These are phyloP conservation scores for Formica selysi DNA, from an alignment of 1,140 invertebrate genomes.

Conservation along the genomic window DNA sequence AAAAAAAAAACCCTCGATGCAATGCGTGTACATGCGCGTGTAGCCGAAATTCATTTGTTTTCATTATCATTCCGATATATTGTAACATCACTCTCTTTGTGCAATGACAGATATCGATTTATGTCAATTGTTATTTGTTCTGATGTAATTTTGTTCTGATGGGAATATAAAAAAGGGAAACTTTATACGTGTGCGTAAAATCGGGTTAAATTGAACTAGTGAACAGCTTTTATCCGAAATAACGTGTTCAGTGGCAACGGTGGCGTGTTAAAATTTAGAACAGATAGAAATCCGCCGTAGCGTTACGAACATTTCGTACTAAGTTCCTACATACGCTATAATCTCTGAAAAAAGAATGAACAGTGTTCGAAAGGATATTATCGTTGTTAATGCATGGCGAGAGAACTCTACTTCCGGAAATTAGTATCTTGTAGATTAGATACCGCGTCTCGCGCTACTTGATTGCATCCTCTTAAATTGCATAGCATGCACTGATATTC, in stretches of 20 bases:
- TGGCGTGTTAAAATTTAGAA: background rate
- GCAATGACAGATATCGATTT: background rate
- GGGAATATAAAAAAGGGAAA: background rate
- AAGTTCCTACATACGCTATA: background rate
- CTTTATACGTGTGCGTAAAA: background rate
- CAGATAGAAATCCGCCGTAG: background rate
- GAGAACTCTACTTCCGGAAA: background rate
- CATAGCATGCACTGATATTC: background rate
- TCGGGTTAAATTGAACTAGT: background rate
- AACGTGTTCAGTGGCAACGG: constrained; percentile 17
- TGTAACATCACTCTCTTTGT: background rate
- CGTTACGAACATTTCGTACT: constrained; percentile 1
- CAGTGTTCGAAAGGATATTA: background rate
- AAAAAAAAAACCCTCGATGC: background rate
- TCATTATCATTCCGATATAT: background rate
- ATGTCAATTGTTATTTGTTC: too few relatives aligned
- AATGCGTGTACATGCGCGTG: background rate
- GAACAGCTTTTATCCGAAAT: constrained; percentile 12
- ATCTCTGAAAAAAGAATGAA: background rate
- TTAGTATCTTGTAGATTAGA: constrained; percentile 9
- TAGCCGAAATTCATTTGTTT: background rate
- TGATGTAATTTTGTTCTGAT: background rate
- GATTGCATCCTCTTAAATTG: constrained; percentile 1
- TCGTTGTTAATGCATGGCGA: background rate
- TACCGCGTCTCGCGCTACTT: background rate